Percentiles rank a stretch among this genome's conserved stretches.
phyloP scores from a whole-genome alignment of 2,888 invertebrate species.

The Augiades crinisus region DNA sequence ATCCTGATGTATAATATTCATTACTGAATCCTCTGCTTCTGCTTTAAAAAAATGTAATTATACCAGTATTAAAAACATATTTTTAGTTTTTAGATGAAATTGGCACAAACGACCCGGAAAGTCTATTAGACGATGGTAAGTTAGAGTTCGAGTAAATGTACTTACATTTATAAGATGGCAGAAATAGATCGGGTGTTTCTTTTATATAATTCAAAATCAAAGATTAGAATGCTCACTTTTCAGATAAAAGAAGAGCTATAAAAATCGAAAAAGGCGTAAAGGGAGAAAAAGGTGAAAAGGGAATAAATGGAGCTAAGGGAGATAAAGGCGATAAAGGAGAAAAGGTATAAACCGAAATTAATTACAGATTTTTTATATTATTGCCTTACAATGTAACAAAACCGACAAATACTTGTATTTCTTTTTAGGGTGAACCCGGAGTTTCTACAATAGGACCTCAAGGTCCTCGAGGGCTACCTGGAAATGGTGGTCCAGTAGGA shows the following conservation, averaged over 20 bases:
- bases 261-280: conserved; percentile 21
- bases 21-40: too few relatives aligned
- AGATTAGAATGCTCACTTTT: neutral
- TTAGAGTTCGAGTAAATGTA: too few relatives aligned
- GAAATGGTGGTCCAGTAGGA: conserved; percentile 44
- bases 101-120: too few relatives aligned
- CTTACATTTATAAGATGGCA: too few relatives aligned
- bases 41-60: too few relatives aligned
- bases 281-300: conserved; percentile 27
- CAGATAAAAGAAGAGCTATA: neutral
- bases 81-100: neutral
- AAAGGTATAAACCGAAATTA: conserved; percentile 20
- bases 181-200: too few relatives aligned
- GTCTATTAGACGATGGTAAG: too few relatives aligned
- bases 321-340: conserved; percentile 36
- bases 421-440: conserved; percentile 47
- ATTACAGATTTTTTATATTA: too few relatives aligned
- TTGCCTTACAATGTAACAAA: too few relatives aligned
- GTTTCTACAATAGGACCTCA: conserved; percentile 39
- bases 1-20: too few relatives aligned
- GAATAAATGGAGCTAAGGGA: conserved; percentile 32
- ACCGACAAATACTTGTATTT: neutral
- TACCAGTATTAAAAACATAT: too few relatives aligned
- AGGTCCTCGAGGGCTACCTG: conserved; percentile 81
- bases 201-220: too few relatives aligned